Evolutionary conservation across 1,140 invertebrate species (phyloP).

Genomic region (Tetraneura akinire): DNA sequence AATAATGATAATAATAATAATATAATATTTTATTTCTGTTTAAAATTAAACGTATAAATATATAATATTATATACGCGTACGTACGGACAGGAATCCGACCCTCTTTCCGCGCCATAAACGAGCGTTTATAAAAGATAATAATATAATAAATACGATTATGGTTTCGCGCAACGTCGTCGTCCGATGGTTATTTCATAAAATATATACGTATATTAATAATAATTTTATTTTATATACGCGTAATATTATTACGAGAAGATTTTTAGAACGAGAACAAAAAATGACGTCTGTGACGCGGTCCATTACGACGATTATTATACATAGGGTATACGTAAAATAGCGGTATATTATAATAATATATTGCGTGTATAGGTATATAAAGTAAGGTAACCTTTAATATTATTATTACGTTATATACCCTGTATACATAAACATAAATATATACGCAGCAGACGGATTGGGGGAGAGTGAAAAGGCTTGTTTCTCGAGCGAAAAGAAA

Average conservation of each 20-base stretch:
- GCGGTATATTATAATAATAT: too few species aligned
- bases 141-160: neutral
- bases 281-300: too few species aligned
- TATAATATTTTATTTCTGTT: neutral
- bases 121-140: neutral
- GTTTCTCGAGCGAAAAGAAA: neutral
- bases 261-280: constrained; percentile 17
- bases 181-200: neutral
- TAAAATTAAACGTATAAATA: constrained; percentile 38
- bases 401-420: too few species aligned
- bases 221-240: neutral
- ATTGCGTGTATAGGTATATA: too few species aligned
- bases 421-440: too few species aligned
- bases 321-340: too few species aligned
- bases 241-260: constrained; percentile 19
- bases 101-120: neutral
- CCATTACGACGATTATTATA: too few species aligned
- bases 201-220: neutral
- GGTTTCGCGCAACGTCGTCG: constrained; percentile 20
- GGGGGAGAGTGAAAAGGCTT: constrained; percentile 42
- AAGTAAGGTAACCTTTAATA: too few species aligned
- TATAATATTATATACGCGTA: too few species aligned
- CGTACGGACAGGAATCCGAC: constrained; percentile 10
- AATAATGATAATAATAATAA: too few species aligned
- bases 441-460: too few species aligned